These are phyloP conservation scores for Cactoblastis cactorum DNA, from an alignment of 2,888 invertebrate species.

Conservation along the genomic window DNA sequence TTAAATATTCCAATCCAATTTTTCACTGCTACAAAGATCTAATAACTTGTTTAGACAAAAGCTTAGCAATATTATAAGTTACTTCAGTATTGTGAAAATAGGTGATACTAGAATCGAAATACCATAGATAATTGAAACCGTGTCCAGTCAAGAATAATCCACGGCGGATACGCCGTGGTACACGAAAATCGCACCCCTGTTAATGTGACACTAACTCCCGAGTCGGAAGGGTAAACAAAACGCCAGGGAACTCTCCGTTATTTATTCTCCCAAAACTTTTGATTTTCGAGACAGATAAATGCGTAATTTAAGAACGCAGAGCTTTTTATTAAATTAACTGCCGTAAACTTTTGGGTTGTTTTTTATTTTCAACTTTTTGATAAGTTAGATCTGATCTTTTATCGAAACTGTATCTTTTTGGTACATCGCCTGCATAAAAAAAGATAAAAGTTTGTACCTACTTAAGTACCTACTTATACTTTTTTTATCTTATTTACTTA, in stretches of 20 bases:
- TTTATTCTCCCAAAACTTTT: conserved; percentile 27
- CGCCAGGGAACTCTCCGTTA: conserved; percentile 23
- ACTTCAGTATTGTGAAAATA: too few species aligned
- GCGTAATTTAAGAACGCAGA: conserved; percentile 28
- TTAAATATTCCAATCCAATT: too few species aligned
- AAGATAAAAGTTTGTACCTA: too few species aligned
- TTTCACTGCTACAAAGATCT: too few species aligned
- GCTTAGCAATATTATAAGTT: too few species aligned
- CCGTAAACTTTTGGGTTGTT: conserved; percentile 24
- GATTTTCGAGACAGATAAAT: conserved; percentile 34
- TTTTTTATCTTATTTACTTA: too few species aligned
- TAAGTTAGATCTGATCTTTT: conserved; percentile 19
- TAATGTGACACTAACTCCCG: conserved; percentile 54
- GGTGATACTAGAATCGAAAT: neutral
- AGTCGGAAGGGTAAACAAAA: conserved; percentile 41
- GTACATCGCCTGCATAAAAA: too few species aligned
- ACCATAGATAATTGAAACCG: conserved; percentile 14
- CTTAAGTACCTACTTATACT: too few species aligned
- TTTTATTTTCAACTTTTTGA: conserved; percentile 20
- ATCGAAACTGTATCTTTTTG: neutral
- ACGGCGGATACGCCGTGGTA: neutral
- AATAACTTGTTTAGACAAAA: too few species aligned
- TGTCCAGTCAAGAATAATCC: conserved; percentile 25
- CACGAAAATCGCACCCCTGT: conserved; percentile 30
- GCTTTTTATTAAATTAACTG: conserved; percentile 33